Base-by-base conservation (phyloP, 1,140 invertebrate genomes). In the Drosophila triauraria region DNA sequence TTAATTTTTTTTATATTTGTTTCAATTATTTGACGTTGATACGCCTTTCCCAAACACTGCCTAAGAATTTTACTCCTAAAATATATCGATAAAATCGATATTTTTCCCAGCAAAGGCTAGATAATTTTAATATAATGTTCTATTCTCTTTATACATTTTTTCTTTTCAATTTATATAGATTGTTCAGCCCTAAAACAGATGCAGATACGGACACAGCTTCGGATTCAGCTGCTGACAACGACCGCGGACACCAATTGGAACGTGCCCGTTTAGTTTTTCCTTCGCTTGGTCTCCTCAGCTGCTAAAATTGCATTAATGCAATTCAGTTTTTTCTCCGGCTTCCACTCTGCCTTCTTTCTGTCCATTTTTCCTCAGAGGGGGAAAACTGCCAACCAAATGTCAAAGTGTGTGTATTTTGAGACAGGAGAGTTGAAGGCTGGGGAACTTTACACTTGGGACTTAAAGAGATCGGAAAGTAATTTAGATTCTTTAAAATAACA, bases 241-340 rank as follows among this genome's bases (percentile, higher is more conserved):
- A 53, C 58, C 54, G 61, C 62, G 67, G 62, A 68, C 67, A 56
- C 53, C 59, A 71, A 71, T 51, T 69, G 75, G 75, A 82, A 86
- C 83, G 82, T 86, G 82, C 69, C 50, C 72, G 56, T 65, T 79
- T 67, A 79, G 62, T 43, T 69, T 83, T 59, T 75, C 38, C 56
- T 43, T 48, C 25, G 38, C 78, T 75, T 75, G 64, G 74, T 75
- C 63, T 63, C 17, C 13, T 54, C 32, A 43, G 72, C 44, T 75
- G 82, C 82, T 82, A 71, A 85, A 85, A 86, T 87, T 87, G 83
- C 82, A 86, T 86, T 86, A 86, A 82, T 79, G 83, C 76, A 71
- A 67, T 83, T 61, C 56, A 62, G 30, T 54, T 74, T 60, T 70
- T 56, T 51, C 15, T 13, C 38, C 32, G 48, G n/a, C 27, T 40